phyloP scores from a whole-genome alignment of 2,113 vertebrate genomes.

The Dolichotis patagonum region DNA sequence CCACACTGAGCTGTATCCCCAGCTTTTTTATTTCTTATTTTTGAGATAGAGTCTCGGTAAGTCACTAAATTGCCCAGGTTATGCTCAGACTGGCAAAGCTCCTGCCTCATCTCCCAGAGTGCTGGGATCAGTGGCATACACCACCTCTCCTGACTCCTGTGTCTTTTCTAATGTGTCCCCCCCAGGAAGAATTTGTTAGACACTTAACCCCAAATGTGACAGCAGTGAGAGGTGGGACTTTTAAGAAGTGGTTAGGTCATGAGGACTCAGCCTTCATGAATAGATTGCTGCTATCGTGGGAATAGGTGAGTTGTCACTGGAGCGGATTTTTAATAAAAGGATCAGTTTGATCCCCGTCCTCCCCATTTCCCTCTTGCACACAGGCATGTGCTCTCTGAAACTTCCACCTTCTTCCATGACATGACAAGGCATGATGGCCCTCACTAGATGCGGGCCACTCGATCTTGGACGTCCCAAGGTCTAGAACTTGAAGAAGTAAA shows the following conservation, averaged over 20 bases:
- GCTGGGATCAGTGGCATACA: not conserved
- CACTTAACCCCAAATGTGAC: not conserved
- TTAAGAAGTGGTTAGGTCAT: not conserved
- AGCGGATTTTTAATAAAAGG: not conserved
- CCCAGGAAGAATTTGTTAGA: not conserved
- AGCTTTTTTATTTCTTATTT: not conserved
- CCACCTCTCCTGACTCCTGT: not conserved
- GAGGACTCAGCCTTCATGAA: not conserved
- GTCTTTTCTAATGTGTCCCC: not conserved
- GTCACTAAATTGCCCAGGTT: not conserved
- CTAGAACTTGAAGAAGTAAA: not conserved
- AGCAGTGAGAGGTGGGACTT: not conserved
- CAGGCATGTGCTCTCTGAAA: not conserved
- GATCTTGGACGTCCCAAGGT: not conserved
- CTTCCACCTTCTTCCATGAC: not conserved
- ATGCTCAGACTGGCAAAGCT: not conserved
- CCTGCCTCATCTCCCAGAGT: not conserved
- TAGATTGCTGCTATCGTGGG: not conserved
- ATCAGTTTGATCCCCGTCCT: not conserved
- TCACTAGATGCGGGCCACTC: not conserved
- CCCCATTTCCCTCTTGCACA: not conserved
- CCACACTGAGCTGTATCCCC: not conserved
- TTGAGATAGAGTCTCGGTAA: not conserved
- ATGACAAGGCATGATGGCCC: not conserved
- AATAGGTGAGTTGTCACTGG: too few relatives aligned